Percentiles rank a stretch among this genome's conserved stretches.
Conservation (phyloP, 2,888 invertebrate genomes). For the Oscheius sp. region DNA sequence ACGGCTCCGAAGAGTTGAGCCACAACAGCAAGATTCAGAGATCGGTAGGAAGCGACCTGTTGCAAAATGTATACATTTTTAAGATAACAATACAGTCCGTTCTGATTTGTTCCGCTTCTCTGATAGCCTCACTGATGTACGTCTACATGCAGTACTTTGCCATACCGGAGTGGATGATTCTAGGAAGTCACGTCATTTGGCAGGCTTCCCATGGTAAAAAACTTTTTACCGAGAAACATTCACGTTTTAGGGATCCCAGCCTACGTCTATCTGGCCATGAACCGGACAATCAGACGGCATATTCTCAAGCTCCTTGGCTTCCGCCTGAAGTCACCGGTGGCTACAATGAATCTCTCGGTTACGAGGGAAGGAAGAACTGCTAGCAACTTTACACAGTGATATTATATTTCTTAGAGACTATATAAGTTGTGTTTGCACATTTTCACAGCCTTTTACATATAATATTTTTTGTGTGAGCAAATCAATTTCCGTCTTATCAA, state of each 20-base stretch:
- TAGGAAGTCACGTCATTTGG: neutral
- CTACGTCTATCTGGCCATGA: neutral
- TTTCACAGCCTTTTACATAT: no score
- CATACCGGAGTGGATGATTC: neutral
- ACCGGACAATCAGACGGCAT: neutral
- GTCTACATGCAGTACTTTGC: slow-evolving; percentile 4
- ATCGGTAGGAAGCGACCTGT: neutral
- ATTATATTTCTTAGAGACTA: no score
- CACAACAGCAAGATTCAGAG: neutral
- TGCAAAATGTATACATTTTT: neutral
- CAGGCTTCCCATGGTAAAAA: neutral
- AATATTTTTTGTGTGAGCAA: no score
- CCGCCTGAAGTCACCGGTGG: neutral
- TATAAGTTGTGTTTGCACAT: no score
- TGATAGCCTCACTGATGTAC: neutral
- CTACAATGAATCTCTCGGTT: neutral
- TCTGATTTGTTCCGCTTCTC: neutral
- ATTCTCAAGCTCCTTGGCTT: neutral
- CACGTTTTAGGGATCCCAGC: neutral
- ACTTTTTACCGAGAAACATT: neutral
- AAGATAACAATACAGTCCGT: neutral
- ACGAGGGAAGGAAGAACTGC: no score
- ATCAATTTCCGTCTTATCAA: no score
- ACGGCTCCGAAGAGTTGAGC: neutral
- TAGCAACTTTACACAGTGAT: no score